Conservation (phyloP, 2,113 vertebrate species). For the Rhabdomys dilectus region DNA sequence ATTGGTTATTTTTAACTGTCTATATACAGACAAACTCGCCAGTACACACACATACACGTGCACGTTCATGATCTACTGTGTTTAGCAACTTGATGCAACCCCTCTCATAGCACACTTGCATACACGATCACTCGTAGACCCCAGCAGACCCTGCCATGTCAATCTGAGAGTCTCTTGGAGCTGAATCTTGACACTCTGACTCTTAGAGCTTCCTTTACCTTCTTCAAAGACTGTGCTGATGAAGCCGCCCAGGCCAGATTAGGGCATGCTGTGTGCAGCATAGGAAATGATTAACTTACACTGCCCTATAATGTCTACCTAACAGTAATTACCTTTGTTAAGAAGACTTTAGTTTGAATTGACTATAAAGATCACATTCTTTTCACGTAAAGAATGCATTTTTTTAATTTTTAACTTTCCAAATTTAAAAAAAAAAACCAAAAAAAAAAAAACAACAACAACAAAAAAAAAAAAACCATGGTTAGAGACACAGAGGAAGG, state of each 20-base stretch:
- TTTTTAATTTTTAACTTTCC: conserved; percentile 18
- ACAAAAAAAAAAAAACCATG: too few relatives aligned
- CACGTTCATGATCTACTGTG: not conserved
- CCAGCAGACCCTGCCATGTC: not conserved
- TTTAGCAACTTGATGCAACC: not conserved
- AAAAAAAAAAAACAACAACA: too few relatives aligned
- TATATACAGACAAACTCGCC: not conserved
- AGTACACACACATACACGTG: not conserved
- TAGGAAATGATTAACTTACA: conserved; percentile 52
- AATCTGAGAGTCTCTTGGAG: not conserved
- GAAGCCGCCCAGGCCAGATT: not conserved
- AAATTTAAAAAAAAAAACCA: too few relatives aligned
- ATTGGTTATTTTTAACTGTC: not conserved
- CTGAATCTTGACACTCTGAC: not conserved
- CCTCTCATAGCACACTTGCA: not conserved
- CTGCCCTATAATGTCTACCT: not conserved
- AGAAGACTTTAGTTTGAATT: conserved; percentile 35
- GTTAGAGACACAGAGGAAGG: not conserved
- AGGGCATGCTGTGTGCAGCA: not conserved
- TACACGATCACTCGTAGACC: not conserved
- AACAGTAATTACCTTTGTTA: conserved; percentile 14
- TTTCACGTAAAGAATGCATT: not conserved
- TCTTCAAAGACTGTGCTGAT: not conserved
- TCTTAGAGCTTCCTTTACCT: not conserved
- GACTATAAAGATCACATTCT: not conserved